A percentile compares a stretch with the other conserved stretches of the same genome.
Conservation (phyloP, 2,797 vertebrate genomes). For the Aldrovandia affinis region DNA sequence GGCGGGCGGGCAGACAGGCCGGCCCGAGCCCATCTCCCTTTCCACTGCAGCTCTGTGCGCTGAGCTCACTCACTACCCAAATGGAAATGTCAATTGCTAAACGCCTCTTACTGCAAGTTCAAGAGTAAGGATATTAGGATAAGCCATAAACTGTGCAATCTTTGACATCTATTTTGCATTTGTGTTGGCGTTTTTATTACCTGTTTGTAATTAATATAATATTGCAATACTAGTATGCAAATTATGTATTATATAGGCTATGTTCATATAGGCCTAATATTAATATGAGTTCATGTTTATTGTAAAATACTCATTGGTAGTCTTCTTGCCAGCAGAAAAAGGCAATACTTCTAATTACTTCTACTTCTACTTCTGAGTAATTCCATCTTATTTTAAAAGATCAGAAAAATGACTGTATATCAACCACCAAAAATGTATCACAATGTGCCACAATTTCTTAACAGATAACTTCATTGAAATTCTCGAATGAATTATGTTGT, state of each 20-base stretch:
- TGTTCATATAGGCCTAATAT: too few species aligned
- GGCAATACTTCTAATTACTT: too few species aligned
- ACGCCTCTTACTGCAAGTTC: not conserved
- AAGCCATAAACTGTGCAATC: not conserved
- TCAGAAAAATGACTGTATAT: too few species aligned
- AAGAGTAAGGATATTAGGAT: not conserved
- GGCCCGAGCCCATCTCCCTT: not conserved
- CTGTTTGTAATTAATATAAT: not conserved
- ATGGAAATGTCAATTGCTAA: not conserved
- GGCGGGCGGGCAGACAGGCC: not conserved
- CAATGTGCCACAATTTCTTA: too few species aligned
- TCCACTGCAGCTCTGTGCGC: not conserved
- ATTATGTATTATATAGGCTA: too few species aligned
- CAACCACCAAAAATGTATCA: too few species aligned
- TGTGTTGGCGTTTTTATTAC: not conserved
- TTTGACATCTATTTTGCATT: slow-evolving; percentile 1
- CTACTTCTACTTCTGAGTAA: too few species aligned
- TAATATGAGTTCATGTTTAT: too few species aligned
- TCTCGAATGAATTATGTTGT: too few species aligned
- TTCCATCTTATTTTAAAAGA: too few species aligned
- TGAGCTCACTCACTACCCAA: not conserved
- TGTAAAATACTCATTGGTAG: not conserved
- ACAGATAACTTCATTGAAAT: too few species aligned
- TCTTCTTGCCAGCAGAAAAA: too few species aligned
- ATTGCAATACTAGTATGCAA: not conserved